Evolutionary conservation across 2,888 invertebrate genomes (phyloP), one percentile per base, ranked within the genome.

Genomic region (Acanthococcus lagerstroemiae): DNA sequence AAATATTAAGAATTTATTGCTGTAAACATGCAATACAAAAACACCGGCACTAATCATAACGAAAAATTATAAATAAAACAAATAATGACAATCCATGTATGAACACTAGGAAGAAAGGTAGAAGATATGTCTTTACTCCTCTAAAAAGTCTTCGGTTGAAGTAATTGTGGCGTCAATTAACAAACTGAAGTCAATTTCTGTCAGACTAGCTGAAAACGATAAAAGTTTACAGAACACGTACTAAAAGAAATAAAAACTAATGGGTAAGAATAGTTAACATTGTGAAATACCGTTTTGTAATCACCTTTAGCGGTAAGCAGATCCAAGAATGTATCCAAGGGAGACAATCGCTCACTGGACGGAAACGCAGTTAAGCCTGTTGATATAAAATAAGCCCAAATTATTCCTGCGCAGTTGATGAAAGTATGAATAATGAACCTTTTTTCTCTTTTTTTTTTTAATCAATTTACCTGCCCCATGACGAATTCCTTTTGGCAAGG

Each of bases 321-420:
- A 76, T 90, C 89, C 67, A 91, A 78, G 75, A 91, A 90, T 4
- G 90, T 90, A 74, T 91, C 90, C 69, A 91, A 78, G 0, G 91
- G 89, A 5, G 90, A 88, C 17, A 83, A 79, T 65, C 84, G 82
- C 73, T 88, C 87, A 27, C 83, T 84, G 1, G 85, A 83, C 6
- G 86, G 85, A 71, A 86, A 82, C 9, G 87, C 86, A 19, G 86
- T 84, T 70, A 87, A 79, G 66, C 87, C 88, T 86, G 73, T n/a
- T 76, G 75, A 65, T 60, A 24, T 26, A 56, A 60, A 60, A 21
- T 1, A 44, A 30, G 19, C 22, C 17, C 48, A 27, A 21, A 44
- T 65, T 55, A 27, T 21, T 54, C 25, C 27, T 15, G 17, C 30
- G 3, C 7, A 27, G 19, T 19, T 50, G 2, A 22, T 4, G 25